These are phyloP conservation scores for Octodonta nipae DNA, from an alignment of 2,888 invertebrate genomes.

Conservation along the genomic window DNA sequence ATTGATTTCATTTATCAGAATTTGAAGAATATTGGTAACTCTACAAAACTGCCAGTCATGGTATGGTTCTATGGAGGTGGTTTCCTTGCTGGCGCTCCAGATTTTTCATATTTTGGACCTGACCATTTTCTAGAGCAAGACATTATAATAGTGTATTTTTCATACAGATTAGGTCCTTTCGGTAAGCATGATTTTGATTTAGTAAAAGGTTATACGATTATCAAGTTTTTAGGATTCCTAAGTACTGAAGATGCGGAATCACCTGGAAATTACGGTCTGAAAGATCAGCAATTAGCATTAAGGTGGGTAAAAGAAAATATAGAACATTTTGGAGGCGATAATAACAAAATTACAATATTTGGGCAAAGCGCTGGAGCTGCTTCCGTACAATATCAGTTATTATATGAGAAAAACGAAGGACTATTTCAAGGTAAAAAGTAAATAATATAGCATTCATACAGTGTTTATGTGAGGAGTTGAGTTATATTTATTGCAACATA, in stretches of 20 bases:
- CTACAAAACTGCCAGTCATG: slow-evolving; percentile 26
- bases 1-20: no score
- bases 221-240: slow-evolving; percentile 17
- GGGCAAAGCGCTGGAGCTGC: slow-evolving; percentile 22
- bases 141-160: slow-evolving; percentile 21
- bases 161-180: slow-evolving; percentile 23
- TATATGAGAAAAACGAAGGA: slow-evolving; percentile 16
- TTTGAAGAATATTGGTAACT: no score
- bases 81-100: slow-evolving; percentile 17
- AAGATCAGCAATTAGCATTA: slow-evolving; percentile 21
- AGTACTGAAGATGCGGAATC: slow-evolving; percentile 19
- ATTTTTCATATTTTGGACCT: slow-evolving; percentile 27
- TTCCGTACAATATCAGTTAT: slow-evolving; percentile 16
- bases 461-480: not conserved
- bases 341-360: slow-evolving; percentile 16
- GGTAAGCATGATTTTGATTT: slow-evolving; percentile 15
- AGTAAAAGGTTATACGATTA: not conserved
- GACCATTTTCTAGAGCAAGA: slow-evolving; percentile 20
- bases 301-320: slow-evolving; percentile 20
- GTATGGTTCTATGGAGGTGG: slow-evolving; percentile 27
- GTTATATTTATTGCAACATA: no score
- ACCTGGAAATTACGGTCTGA: slow-evolving; percentile 22
- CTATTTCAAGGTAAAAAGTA: slow-evolving; percentile 20
- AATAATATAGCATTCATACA: not conserved
- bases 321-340: slow-evolving; percentile 19